Conservation (phyloP, 2,797 vertebrate species). For the Hoplostethus mediterraneus region DNA sequence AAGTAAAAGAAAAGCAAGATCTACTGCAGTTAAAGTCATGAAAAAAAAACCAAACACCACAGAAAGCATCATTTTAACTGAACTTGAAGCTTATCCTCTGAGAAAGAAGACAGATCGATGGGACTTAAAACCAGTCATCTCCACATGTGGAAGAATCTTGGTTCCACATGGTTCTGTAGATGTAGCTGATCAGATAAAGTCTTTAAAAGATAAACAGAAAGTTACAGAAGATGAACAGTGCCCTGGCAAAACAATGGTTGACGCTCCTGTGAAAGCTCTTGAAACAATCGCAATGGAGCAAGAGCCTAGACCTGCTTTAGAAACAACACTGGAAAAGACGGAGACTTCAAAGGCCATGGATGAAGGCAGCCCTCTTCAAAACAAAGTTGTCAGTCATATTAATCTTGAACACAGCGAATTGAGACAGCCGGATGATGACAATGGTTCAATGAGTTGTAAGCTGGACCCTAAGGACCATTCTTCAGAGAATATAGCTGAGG, state of each 20-base stretch:
- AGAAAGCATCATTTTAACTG: slow-evolving; percentile 29
- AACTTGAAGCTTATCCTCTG: slow-evolving; percentile 45
- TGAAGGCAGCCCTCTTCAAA: slow-evolving; percentile 9
- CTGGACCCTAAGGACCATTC: slow-evolving; percentile 17
- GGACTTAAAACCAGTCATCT: slow-evolving; percentile 82
- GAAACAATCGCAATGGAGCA: slow-evolving; percentile 30
- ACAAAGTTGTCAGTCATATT: neutral
- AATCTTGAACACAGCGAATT: slow-evolving; percentile 21
- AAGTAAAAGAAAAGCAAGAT: slow-evolving; percentile 35
- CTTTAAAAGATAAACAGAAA: slow-evolving; percentile 41
- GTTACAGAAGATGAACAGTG: slow-evolving; percentile 22
- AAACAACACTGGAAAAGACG: slow-evolving; percentile 13
- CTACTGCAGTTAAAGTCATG: slow-evolving; percentile 9
- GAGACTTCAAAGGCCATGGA: slow-evolving; percentile 18
- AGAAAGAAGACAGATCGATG: slow-evolving; percentile 81
- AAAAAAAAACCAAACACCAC: slow-evolving; percentile 13
- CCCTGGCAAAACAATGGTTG: slow-evolving; percentile 36
- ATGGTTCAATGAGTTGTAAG: slow-evolving; percentile 14
- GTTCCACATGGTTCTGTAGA: slow-evolving; percentile 80
- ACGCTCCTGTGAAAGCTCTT: slow-evolving; percentile 18
- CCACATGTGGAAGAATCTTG: slow-evolving; percentile 83
- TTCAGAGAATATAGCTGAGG: slow-evolving; percentile 15
- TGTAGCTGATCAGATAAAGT: slow-evolving; percentile 48
- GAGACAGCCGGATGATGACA: neutral
- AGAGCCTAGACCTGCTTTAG: slow-evolving; percentile 18